A percentile compares a stretch with the other conserved stretches of the same genome.
Conservation (phyloP, 2,797 vertebrate species). For the Hippoglossus hippoglossus region DNA sequence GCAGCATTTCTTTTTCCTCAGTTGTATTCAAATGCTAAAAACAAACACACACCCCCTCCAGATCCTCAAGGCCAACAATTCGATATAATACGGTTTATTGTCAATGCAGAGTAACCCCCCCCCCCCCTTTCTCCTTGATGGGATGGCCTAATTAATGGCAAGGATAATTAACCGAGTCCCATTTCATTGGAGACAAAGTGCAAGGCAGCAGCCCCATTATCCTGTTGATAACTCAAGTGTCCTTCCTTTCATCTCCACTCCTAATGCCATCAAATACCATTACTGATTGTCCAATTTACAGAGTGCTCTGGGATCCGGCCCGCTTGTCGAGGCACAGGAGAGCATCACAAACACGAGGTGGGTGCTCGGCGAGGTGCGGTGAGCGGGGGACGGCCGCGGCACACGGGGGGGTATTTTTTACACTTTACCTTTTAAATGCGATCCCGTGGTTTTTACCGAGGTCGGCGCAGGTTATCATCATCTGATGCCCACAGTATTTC, state of each 20-base stretch:
- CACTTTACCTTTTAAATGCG: constrained; percentile 22
- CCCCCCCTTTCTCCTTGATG: constrained; percentile 71
- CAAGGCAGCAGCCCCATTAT: constrained; percentile 78
- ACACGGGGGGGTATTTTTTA: constrained; percentile 26
- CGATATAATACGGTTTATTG: constrained; percentile 48
- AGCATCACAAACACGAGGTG: constrained; percentile 63
- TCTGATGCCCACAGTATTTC: constrained; percentile 41
- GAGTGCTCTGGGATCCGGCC: constrained; percentile 70
- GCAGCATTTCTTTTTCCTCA: too few species aligned
- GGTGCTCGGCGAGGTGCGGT: constrained; percentile 51
- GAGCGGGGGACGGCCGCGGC: constrained; percentile 38
- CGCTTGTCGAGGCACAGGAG: constrained; percentile 57
- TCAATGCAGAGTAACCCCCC: constrained; percentile 63
- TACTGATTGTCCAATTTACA: constrained; percentile 83
- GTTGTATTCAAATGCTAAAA: neutral
- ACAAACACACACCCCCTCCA: neutral
- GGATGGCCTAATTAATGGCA: constrained; percentile 79
- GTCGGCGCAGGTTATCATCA: constrained; percentile 21
- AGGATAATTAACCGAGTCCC: constrained; percentile 77
- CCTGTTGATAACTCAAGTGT: constrained; percentile 78
- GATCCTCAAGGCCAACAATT: constrained; percentile 50
- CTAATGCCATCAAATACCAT: constrained; percentile 82
- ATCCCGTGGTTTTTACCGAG: constrained; percentile 6
- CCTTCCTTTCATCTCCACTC: constrained; percentile 81
- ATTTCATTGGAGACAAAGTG: constrained; percentile 78